Base-by-base conservation (phyloP, 2,113 vertebrate species). In the Dissostichus mawsoni region DNA sequence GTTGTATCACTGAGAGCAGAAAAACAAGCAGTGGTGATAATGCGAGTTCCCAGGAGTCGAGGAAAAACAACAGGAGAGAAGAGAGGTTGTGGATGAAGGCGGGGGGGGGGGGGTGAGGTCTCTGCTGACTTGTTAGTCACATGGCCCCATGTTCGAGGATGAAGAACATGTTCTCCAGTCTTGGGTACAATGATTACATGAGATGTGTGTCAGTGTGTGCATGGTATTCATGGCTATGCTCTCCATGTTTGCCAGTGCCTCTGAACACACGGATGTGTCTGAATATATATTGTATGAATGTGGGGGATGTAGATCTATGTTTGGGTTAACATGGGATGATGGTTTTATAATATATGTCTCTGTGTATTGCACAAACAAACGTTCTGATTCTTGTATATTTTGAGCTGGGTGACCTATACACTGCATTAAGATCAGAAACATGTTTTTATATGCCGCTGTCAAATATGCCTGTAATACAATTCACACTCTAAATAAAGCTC, bases 101-200 rank as follows among this genome's bases (percentile, higher is more conserved):
- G 64, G 53, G 12, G 17, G 71, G 3, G 18, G 58, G 10, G 17
- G 71, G 74, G 65, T 41, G 11, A 80, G 81, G 72, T 78, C 84
- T 74, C 89, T 66, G 63, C 74, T 77, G 86, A 90, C 84, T 79
- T 78, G 84, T 87, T 85, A 83, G 80, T 64, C 62, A 56, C 88
- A 87, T 74, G 82, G 76, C 65, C 67, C 48, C 76, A 81, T 89
- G 87, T 82, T 84, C 51, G 20, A 47, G 66, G 72, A 67, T 23
- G 57, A 77, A 66, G 63, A 81, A 66, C 77, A 81, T 78, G 69
- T 55, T 79, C 69, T 84, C 44, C 11, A 41, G 8, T 82, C 76
- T 44, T 81, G 18, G 56, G 29, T 58, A 48, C 71, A 77, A 58
- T 41, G 0, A 86, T 50, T 69, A 64, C 80, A 82, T 80, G 78